Evolutionary conservation across 2,888 invertebrate species (phyloP), one percentile per base, ranked within the genome.

Genomic region (Eupithecia pulchellata): DNA sequence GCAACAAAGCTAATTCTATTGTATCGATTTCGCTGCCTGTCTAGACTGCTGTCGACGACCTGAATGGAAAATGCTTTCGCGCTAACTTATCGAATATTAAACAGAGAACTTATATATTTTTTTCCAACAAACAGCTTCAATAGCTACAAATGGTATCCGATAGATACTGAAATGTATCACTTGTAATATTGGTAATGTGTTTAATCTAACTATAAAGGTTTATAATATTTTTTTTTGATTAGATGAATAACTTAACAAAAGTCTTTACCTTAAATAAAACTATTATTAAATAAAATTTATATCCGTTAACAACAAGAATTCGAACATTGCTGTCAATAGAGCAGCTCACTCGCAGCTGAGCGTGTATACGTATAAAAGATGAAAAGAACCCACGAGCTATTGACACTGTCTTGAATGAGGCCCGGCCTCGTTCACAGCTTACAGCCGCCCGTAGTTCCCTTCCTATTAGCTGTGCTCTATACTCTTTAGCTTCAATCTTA

Each of bases 341-440:
- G 84, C 81, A 81, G 82, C 81, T 84, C 82, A 83, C 81, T 82
- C 80, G 79, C 82, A 61, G 79, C 81, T 80, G 81, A 84, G 82
- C 80, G 82, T 82, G 79, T 82, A 82, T 81, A 84, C 32, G 61
- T 81, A 86, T 14, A 79, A 85, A 84, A 86, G 84, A 86, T 90
- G 87, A 90, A 91, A 89, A 90, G 90, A 83, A 79, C 82, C 82
- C 84, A 79, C 86, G 83, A 78, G 84, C 86, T 90, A 90, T 89
- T 89, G 90, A 91, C 88, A 84, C 85, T 85, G 87, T 85, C 82
- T 86, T 90, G 89, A 91, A 92, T 88, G 87, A 86, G 86, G 79
- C 82, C 76, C 86, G 91, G 86, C 91, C 91, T 90, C 90, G 86
- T 89, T 91, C 85, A 84, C 77, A 81, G 86, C 85, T 89, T 90